Evolutionary conservation across 2,888 invertebrate genomes (phyloP).

Genomic region (Piscicola geometra): DNA sequence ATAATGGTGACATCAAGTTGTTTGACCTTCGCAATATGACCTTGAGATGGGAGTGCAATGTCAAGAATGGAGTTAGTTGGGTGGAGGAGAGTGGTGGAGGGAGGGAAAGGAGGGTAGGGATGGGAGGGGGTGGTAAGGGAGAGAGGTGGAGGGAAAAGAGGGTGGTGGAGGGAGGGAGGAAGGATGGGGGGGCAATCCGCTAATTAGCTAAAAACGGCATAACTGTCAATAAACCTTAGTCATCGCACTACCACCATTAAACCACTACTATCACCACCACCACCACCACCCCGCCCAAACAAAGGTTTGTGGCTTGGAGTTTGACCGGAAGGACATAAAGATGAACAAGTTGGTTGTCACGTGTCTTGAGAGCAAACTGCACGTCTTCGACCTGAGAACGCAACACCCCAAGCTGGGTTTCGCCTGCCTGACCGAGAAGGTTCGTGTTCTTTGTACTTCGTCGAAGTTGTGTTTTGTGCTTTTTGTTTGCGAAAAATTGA

Average conservation of each 20-base stretch:
- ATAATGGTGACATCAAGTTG: slow-evolving; percentile 91
- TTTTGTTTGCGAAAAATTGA: too few relatives aligned
- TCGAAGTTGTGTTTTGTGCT: too few relatives aligned
- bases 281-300: too few relatives aligned
- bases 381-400: slow-evolving; percentile 80
- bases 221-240: too few relatives aligned
- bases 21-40: slow-evolving; percentile 81
- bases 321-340: slow-evolving; percentile 84
- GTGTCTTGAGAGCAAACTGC: slow-evolving; percentile 82
- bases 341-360: slow-evolving; percentile 92
- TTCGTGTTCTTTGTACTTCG: slow-evolving; percentile 46
- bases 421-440: slow-evolving; percentile 63
- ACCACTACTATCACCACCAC: too few relatives aligned
- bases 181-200: too few relatives aligned
- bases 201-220: too few relatives aligned
- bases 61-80: slow-evolving; percentile 71
- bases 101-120: too few relatives aligned
- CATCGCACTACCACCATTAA: too few relatives aligned
- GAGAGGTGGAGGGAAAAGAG: too few relatives aligned
- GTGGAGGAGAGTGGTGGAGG: background rate
- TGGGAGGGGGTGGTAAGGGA: too few relatives aligned
- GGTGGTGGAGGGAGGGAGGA: too few relatives aligned
- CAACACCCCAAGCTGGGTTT: slow-evolving; percentile 82
- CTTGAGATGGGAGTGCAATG: slow-evolving; percentile 81
- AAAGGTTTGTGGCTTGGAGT: slow-evolving; percentile 71